Evolutionary conservation across 2,797 vertebrate genomes (phyloP).

Genomic region (Phrynocephalus guinanensis): DNA sequence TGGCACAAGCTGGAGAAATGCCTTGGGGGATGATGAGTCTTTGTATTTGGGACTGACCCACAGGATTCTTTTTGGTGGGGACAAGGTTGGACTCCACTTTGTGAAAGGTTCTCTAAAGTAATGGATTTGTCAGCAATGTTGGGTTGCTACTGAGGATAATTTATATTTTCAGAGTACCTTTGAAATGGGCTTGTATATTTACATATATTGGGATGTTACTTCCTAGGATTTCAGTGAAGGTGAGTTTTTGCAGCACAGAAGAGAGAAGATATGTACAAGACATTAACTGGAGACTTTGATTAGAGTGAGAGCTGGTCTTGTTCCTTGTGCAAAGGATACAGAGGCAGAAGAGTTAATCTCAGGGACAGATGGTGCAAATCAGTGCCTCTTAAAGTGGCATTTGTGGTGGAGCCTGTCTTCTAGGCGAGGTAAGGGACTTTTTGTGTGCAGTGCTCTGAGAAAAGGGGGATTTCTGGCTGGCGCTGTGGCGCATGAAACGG

Average conservation of each 20-base stretch:
- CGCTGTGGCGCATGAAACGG: neutral
- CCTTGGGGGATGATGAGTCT: neutral
- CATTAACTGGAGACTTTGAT: neutral
- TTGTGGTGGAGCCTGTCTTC: conserved; percentile 55
- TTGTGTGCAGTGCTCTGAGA: neutral
- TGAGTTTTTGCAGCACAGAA: neutral
- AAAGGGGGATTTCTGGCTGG: neutral
- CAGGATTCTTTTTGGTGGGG: too few relatives aligned
- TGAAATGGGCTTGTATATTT: neutral
- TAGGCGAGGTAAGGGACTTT: neutral
- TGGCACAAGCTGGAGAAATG: neutral
- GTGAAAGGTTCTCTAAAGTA: neutral
- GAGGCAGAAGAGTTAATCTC: conserved; percentile 48
- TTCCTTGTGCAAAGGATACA: conserved; percentile 37
- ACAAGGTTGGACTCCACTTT: too few relatives aligned
- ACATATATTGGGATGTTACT: neutral
- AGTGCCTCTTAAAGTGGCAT: conserved; percentile 59
- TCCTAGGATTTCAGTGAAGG: neutral
- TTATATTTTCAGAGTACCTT: neutral
- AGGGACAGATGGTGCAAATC: conserved; percentile 73
- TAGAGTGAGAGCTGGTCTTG: conserved; percentile 21
- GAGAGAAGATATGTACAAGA: neutral
- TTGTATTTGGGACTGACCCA: neutral
- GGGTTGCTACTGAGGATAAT: neutral
- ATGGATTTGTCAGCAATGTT: neutral